Percentiles rank a stretch among this genome's conserved stretches.
phyloP scores from a whole-genome alignment of 2,797 vertebrate species.

The Enteromius mattozi region DNA sequence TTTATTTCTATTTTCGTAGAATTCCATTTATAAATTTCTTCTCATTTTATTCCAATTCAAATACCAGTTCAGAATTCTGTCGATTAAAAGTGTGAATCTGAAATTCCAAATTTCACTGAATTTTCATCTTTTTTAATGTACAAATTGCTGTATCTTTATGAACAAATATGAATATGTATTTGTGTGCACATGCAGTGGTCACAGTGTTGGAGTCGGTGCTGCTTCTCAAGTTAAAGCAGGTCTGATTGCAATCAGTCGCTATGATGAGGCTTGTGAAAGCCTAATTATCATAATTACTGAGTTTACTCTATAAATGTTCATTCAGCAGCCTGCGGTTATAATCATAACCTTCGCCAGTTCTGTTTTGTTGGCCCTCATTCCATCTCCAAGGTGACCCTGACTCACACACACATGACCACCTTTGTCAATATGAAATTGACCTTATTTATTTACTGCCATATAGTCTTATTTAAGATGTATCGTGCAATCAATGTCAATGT shows the following conservation, averaged over 20 bases:
- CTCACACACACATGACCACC: background rate
- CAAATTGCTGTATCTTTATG: too few species aligned
- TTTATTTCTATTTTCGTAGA: background rate
- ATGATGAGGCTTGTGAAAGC: conserved; percentile 65
- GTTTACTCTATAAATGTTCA: conserved; percentile 60
- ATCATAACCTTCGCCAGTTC: conserved; percentile 9
- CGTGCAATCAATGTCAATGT: background rate
- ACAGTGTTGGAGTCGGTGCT: background rate
- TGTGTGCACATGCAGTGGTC: background rate
- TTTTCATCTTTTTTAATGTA: background rate
- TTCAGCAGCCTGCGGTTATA: conserved; percentile 38
- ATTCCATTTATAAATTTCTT: background rate
- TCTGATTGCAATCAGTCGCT: conserved; percentile 76
- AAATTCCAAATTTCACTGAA: background rate
- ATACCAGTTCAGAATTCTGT: background rate
- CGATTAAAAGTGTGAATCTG: background rate
- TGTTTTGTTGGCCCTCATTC: conserved; percentile 9
- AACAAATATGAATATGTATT: background rate
- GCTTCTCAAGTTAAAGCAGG: conserved; percentile 43
- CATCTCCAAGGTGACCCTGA: conserved; percentile 25
- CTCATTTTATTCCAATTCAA: background rate
- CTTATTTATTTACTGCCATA: background rate
- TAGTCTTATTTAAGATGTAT: background rate
- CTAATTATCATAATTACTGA: conserved; percentile 69
- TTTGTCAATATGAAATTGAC: background rate